Conservation (phyloP, 2,113 vertebrate species). For the Calyptomena viridis region DNA sequence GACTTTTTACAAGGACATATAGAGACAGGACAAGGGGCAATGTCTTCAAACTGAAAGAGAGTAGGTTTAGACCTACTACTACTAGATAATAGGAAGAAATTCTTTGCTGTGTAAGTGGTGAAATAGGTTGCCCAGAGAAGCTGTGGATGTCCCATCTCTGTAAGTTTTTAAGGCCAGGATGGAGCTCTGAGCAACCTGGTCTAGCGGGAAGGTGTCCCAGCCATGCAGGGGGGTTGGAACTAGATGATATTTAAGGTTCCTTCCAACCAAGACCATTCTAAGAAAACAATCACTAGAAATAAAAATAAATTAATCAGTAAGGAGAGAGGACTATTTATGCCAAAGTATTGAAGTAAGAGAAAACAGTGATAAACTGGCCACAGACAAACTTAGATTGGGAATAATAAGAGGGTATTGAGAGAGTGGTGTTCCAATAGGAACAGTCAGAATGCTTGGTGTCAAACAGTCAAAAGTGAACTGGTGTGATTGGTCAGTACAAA, state of each 20-base stretch:
- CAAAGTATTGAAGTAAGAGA: background rate
- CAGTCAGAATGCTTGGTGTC: background rate
- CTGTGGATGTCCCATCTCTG: background rate
- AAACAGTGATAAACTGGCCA: background rate
- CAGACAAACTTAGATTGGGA: background rate
- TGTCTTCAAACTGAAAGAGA: background rate
- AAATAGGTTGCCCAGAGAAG: background rate
- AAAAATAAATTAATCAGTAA: background rate
- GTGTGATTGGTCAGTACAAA: background rate
- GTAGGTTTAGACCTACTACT: background rate
- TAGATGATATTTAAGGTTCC: background rate
- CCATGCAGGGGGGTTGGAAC: background rate
- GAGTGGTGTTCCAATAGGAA: background rate
- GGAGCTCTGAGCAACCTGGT: background rate
- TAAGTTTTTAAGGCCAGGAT: fast-evolving
- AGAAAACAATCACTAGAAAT: background rate
- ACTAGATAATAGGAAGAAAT: background rate
- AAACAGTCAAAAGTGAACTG: background rate
- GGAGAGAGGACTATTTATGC: background rate
- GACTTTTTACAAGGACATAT: background rate
- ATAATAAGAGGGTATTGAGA: background rate
- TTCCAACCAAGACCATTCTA: background rate
- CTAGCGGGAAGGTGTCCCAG: too few species aligned
- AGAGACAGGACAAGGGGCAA: background rate
- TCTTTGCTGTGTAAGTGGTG: background rate